Percentiles rank a stretch among this genome's conserved stretches.
Conservation (phyloP, 53 echinoderm and acorn worm genomes). For the Holothuria leucospilota region DNA sequence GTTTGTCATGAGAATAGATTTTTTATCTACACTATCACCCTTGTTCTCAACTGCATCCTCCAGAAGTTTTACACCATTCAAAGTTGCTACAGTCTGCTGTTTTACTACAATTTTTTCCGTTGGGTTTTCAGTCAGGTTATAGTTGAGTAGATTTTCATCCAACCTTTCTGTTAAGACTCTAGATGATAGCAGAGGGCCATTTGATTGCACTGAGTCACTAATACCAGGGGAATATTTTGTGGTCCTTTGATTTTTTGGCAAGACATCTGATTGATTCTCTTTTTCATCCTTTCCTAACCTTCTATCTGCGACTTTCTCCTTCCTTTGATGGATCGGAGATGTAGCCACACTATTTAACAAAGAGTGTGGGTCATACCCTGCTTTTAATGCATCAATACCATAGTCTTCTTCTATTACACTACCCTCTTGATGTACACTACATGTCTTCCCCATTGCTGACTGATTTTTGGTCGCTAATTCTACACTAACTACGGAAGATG, state of each 20-base stretch:
- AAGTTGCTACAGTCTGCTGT: conserved; percentile 33
- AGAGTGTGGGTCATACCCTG: conserved; percentile 21
- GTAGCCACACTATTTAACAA: conserved; percentile 16
- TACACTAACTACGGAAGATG: background rate
- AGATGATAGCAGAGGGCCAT: conserved; percentile 1
- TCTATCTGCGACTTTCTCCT: conserved; percentile 8
- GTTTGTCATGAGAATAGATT: background rate
- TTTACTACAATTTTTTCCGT: background rate
- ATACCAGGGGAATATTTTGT: conserved; percentile 9
- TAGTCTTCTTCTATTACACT: conserved; percentile 48
- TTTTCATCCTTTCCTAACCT: conserved; percentile 26
- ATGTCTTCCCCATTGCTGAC: conserved; percentile 30
- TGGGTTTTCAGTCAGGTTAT: background rate
- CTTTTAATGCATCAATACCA: conserved; percentile 29
- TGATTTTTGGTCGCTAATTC: background rate
- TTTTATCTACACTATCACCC: background rate
- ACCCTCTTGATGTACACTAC: conserved; percentile 43
- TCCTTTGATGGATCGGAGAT: conserved; percentile 1
- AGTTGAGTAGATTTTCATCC: conserved; percentile 28
- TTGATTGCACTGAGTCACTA: conserved; percentile 40
- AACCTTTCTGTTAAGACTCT: conserved; percentile 37
- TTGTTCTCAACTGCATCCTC: background rate
- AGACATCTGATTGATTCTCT: conserved; percentile 31
- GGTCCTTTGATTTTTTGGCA: conserved; percentile 42
- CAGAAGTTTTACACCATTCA: conserved; percentile 34